A percentile compares a stretch with the other conserved stretches of the same genome.
Conservation (phyloP, 2,113 vertebrate genomes). For the Sakesphorus luctuosus region DNA sequence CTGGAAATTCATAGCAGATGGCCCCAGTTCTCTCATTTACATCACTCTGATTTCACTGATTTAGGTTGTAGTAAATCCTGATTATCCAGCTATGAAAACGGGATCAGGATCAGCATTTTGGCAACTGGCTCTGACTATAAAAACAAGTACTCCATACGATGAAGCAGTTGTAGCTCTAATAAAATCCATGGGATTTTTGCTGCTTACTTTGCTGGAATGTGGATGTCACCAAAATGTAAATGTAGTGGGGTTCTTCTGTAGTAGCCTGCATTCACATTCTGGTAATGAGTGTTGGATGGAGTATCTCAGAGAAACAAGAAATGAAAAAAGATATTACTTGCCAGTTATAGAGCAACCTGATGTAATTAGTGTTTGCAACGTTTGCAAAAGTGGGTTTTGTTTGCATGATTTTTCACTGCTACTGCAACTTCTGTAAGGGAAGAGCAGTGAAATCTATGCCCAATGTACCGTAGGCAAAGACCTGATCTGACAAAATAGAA, state of each 20-base stretch:
- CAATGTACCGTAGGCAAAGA: background rate
- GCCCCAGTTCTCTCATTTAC: constrained; percentile 31
- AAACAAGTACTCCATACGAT: background rate
- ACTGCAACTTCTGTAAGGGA: background rate
- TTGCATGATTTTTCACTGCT: constrained; percentile 9
- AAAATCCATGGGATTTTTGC: background rate
- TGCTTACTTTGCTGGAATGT: background rate
- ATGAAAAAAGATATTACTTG: background rate
- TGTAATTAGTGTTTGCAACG: background rate
- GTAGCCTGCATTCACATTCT: background rate
- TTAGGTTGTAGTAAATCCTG: constrained; percentile 34
- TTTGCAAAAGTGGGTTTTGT: constrained; percentile 16
- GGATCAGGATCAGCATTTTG: constrained; percentile 19
- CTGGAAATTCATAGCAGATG: constrained; percentile 39
- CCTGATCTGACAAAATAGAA: constrained; percentile 42
- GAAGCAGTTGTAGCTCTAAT: background rate
- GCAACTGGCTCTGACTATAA: background rate
- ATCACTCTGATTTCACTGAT: constrained; percentile 7
- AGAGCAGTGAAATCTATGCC: background rate
- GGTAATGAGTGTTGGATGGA: background rate
- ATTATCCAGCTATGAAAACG: background rate
- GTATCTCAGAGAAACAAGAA: background rate
- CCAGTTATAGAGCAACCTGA: background rate
- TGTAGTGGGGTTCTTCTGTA: background rate
- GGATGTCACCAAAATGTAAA: background rate